phyloP scores from a whole-genome alignment of 2,888 invertebrate genomes.

The Dryomyza anilis region DNA sequence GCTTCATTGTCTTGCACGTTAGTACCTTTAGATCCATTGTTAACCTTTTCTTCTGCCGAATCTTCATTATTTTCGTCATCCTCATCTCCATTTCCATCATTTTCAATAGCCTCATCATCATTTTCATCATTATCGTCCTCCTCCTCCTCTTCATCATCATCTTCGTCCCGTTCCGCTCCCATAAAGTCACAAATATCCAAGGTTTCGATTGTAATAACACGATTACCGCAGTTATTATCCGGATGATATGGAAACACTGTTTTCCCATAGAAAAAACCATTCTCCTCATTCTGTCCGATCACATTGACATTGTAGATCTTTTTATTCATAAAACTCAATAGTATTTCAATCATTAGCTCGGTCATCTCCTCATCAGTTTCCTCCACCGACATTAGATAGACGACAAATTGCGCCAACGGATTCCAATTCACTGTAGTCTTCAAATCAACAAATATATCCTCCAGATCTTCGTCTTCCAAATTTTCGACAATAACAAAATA shows the following conservation, averaged over 20 bases:
- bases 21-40: not conserved
- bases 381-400: slow-evolving; percentile 46
- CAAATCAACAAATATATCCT: slow-evolving; percentile 51
- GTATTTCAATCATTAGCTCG: slow-evolving; percentile 49
- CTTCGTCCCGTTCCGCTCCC: slow-evolving; percentile 24
- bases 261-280: slow-evolving; percentile 45
- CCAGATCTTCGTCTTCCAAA: slow-evolving; percentile 51
- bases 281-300: slow-evolving; percentile 50
- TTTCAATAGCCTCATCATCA: slow-evolving; percentile 7
- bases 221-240: slow-evolving; percentile 54
- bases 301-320: slow-evolving; percentile 57
- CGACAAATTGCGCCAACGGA: slow-evolving; percentile 57
- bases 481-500: slow-evolving; percentile 54
- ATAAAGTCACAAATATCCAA: slow-evolving; percentile 51
- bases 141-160: slow-evolving; percentile 16
- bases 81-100: not conserved
- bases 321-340: slow-evolving; percentile 50
- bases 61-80: not conserved
- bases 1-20: not conserved
- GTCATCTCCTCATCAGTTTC: slow-evolving; percentile 54
- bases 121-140: slow-evolving; percentile 1
- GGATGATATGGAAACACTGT: slow-evolving; percentile 58
- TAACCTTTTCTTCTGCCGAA: not conserved
- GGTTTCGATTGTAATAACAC: slow-evolving; percentile 47
- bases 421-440: slow-evolving; percentile 55